Percentiles rank a stretch among this genome's conserved stretches.
These are phyloP conservation scores for Sciurus vulgaris DNA, from an alignment of 2,797 vertebrate genomes.

Conservation along the genomic window DNA sequence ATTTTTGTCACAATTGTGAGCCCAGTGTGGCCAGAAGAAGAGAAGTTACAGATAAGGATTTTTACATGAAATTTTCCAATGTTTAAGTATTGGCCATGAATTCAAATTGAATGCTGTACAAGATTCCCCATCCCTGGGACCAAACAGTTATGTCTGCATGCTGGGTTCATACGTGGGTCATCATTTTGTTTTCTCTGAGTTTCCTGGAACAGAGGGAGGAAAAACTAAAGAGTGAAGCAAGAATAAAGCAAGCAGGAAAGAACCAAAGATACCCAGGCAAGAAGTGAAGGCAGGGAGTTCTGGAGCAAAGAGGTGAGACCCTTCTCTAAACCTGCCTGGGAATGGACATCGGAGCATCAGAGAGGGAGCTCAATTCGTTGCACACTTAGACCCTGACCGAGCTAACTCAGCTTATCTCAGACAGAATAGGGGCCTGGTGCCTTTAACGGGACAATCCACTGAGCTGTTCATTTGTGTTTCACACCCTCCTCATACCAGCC, in stretches of 20 bases:
- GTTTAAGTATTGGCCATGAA: constrained; percentile 11
- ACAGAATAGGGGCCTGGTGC: background rate
- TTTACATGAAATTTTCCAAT: background rate
- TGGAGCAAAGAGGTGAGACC: background rate
- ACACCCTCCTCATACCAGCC: background rate
- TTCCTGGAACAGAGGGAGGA: background rate
- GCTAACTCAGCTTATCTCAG: background rate
- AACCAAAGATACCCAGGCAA: background rate
- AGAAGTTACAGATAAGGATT: background rate
- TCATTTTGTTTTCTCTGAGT: background rate
- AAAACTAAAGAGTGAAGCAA: background rate
- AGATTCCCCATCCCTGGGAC: background rate
- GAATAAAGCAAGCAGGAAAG: constrained; percentile 15
- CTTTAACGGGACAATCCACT: background rate
- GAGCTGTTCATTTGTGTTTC: background rate
- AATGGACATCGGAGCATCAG: background rate
- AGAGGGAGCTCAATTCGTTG: background rate
- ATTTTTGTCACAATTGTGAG: background rate
- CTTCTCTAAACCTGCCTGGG: background rate
- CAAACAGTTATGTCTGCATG: background rate
- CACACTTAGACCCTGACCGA: background rate
- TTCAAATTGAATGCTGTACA: background rate
- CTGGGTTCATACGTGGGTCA: background rate
- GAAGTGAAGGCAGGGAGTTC: background rate
- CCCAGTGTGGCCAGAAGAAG: background rate